phyloP scores from a whole-genome alignment of 2,113 vertebrate species.

The Chascanopsetta lugubris region DNA sequence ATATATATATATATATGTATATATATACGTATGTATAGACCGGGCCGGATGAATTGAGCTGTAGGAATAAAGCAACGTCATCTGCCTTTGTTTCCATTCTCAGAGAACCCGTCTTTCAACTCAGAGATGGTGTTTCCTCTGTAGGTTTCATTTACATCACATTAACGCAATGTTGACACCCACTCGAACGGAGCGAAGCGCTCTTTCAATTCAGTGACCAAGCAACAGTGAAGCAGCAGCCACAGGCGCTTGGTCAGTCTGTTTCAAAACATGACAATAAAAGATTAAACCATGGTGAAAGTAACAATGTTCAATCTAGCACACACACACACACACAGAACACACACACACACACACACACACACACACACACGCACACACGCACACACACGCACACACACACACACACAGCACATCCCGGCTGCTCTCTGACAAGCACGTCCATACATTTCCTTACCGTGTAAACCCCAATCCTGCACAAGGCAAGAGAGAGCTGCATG shows the following conservation, averaged over 20 bases:
- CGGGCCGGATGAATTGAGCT: slow-evolving; percentile 37
- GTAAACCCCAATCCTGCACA: slow-evolving; percentile 93
- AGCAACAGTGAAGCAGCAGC: slow-evolving; percentile 34
- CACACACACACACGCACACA: background rate
- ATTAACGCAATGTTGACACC: slow-evolving; percentile 36
- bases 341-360: background rate
- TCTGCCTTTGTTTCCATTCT: slow-evolving; percentile 24
- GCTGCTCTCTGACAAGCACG: background rate
- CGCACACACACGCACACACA: background rate
- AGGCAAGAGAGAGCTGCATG: slow-evolving; percentile 89
- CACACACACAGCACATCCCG: background rate
- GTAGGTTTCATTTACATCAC: slow-evolving; percentile 12
- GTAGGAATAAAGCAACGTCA: slow-evolving; percentile 5
- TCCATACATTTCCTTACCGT: slow-evolving; percentile 83
- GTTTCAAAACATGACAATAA: slow-evolving; percentile 32
- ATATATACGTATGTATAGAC: too few relatives aligned
- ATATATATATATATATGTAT: too few relatives aligned
- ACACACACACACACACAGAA: background rate
- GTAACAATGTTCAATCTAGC: slow-evolving; percentile 5
- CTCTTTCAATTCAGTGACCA: slow-evolving; percentile 42
- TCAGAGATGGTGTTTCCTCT: slow-evolving; percentile 2
- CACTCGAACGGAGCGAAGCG: slow-evolving; percentile 29
- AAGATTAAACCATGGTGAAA: slow-evolving; percentile 16
- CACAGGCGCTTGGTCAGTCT: slow-evolving; percentile 29
- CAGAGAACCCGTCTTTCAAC: background rate